Conservation (phyloP, 2,888 invertebrate genomes). For the Globia sparganii region DNA sequence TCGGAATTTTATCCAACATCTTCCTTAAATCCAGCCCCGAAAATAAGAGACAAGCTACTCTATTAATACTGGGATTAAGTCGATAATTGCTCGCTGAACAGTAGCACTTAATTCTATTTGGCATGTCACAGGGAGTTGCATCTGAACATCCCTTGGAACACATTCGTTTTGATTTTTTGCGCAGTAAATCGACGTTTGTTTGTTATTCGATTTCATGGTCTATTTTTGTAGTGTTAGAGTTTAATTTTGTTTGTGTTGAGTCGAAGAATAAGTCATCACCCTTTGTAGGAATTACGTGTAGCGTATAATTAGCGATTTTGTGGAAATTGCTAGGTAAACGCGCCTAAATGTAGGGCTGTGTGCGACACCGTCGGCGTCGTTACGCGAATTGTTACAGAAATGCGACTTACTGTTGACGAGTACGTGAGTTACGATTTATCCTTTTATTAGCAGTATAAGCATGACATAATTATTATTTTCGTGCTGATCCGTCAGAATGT, state of each 20-base stretch:
- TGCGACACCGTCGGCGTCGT: background rate
- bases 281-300: slow-evolving; percentile 85
- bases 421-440: slow-evolving; percentile 14
- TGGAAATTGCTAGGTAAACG: slow-evolving; percentile 88
- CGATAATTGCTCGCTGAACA: slow-evolving; percentile 57
- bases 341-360: slow-evolving; percentile 69
- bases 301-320: slow-evolving; percentile 89
- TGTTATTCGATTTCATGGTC: slow-evolving; percentile 51
- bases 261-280: slow-evolving; percentile 76
- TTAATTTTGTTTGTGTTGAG: slow-evolving; percentile 60
- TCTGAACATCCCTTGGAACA: slow-evolving; percentile 89
- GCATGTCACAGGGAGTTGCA: slow-evolving; percentile 76
- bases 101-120: slow-evolving; percentile 66
- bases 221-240: slow-evolving; percentile 62
- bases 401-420: slow-evolving; percentile 28
- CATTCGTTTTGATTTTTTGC: slow-evolving; percentile 76
- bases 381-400: slow-evolving; percentile 17
- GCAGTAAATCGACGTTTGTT: slow-evolving; percentile 66
- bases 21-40: slow-evolving; percentile 46
- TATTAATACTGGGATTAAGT: slow-evolving; percentile 49
- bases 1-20: slow-evolving; percentile 57
- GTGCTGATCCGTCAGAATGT: slow-evolving; percentile 1
- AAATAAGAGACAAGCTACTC: slow-evolving; percentile 60
- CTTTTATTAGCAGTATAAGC: background rate
- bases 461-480: slow-evolving; percentile 5